Evolutionary conservation across 1,140 invertebrate genomes (phyloP).

Genomic region (Zophobas atratus): DNA sequence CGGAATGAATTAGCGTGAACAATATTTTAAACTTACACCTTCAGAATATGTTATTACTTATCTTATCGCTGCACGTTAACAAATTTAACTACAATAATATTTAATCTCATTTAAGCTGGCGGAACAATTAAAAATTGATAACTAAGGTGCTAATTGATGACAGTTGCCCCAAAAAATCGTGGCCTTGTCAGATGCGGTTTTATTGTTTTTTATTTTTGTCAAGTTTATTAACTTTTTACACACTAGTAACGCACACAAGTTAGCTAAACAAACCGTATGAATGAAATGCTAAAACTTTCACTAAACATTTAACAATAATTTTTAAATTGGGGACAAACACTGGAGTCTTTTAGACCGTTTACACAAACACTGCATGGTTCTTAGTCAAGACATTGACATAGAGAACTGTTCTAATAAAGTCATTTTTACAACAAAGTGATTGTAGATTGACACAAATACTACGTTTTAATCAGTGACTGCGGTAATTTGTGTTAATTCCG

Average conservation of each 20-base stretch:
- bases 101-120: no score
- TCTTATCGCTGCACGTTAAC: slow-evolving; percentile 17
- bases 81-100: background rate
- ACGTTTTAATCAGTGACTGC: slow-evolving; percentile 5
- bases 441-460: slow-evolving; percentile 33
- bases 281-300: slow-evolving; percentile 28
- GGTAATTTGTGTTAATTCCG: background rate
- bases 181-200: background rate
- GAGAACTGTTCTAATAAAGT: background rate
- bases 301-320: slow-evolving; percentile 16
- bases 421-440: slow-evolving; percentile 33
- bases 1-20: background rate
- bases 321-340: slow-evolving; percentile 11
- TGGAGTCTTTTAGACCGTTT: background rate
- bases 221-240: no score
- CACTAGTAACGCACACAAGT: no score
- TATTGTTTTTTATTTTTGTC: no score
- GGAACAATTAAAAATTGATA: no score
- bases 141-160: background rate
- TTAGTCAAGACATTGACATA: slow-evolving; percentile 37
- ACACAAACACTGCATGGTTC: slow-evolving; percentile 1
- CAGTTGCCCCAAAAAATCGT: background rate
- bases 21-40: background rate
- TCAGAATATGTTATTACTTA: background rate
- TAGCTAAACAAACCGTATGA: background rate